Conservation (phyloP, 2,888 invertebrate species). For the Eupithecia vulgata region DNA sequence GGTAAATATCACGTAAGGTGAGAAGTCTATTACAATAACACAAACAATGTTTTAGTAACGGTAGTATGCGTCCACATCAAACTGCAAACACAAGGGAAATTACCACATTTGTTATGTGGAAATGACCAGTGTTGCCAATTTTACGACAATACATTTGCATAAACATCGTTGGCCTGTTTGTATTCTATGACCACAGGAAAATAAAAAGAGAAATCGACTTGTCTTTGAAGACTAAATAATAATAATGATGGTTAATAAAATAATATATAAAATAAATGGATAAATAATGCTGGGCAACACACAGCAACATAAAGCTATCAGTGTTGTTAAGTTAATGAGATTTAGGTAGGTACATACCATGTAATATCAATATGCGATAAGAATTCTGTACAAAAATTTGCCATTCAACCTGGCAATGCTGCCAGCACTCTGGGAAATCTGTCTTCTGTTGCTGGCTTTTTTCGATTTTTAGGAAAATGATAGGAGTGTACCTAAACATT, state of each 20-base stretch:
- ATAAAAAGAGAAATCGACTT: not conserved
- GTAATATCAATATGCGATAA: not conserved
- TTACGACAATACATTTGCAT: conserved; percentile 44
- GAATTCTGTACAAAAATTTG: not conserved
- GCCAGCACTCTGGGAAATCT: too few relatives aligned
- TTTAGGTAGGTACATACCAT: too few relatives aligned
- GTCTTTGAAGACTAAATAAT: not conserved
- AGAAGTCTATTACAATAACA: conserved; percentile 43
- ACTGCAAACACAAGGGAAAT: conserved; percentile 40
- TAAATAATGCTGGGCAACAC: too few relatives aligned
- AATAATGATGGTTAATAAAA: not conserved
- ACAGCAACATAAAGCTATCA: too few relatives aligned
- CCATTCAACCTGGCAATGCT: too few relatives aligned
- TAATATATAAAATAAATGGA: too few relatives aligned
- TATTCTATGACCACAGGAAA: not conserved
- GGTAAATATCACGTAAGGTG: conserved; percentile 42
- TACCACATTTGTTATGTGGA: too few relatives aligned
- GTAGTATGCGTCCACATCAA: conserved; percentile 33
- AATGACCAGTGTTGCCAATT: conserved; percentile 43
- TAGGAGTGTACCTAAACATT: too few relatives aligned
- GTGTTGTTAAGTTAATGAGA: not conserved
- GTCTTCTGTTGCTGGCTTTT: too few relatives aligned
- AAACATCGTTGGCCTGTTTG: conserved; percentile 37
- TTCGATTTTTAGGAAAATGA: too few relatives aligned
- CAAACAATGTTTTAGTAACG: conserved; percentile 40